These are phyloP conservation scores for Venturia canescens DNA, from an alignment of 1,140 invertebrate species.

Conservation along the genomic window DNA sequence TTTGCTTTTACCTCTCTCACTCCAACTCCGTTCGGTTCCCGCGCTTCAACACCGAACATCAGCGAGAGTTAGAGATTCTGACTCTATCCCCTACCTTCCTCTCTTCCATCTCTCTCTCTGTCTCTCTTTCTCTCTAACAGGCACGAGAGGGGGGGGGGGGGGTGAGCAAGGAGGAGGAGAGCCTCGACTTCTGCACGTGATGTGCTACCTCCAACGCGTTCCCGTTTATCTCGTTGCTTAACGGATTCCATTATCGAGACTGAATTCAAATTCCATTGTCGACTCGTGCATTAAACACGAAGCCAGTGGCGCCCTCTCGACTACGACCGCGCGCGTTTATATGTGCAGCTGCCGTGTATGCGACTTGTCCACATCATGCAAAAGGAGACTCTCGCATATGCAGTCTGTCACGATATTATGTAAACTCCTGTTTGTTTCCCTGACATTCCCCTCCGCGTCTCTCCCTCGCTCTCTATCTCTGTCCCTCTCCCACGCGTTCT, in stretches of 20 bases:
- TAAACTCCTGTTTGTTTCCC: conserved; percentile 21
- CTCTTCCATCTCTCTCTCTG: not conserved
- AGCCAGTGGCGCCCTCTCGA: conserved; percentile 31
- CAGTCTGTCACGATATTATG: conserved; percentile 32
- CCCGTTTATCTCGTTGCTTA: conserved; percentile 45
- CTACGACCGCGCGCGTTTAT: not conserved
- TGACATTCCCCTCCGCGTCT: not conserved
- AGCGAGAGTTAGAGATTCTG: conserved; percentile 11
- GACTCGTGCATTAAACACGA: conserved; percentile 55
- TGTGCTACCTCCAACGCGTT: conserved; percentile 33
- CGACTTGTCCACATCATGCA: conserved; percentile 9
- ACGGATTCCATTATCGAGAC: conserved; percentile 45
- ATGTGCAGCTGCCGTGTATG: conserved; percentile 5
- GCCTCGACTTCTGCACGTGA: conserved; percentile 15
- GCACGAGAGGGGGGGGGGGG: not conserved
- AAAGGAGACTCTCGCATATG: conserved; percentile 10
- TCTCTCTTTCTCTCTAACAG: not conserved
- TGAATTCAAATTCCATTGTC: conserved; percentile 55
- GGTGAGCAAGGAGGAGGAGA: not conserved
- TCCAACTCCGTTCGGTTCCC: conserved; percentile 15
- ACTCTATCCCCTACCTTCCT: not conserved
- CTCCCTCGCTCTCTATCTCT: not conserved
- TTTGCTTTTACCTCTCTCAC: conserved; percentile 31
- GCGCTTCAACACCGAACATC: conserved; percentile 22
- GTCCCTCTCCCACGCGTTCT: not conserved